Percentiles rank a stretch among this genome's conserved stretches.
phyloP scores from a whole-genome alignment of 23 tunicate genomes.

The Ciona savignyi region DNA sequence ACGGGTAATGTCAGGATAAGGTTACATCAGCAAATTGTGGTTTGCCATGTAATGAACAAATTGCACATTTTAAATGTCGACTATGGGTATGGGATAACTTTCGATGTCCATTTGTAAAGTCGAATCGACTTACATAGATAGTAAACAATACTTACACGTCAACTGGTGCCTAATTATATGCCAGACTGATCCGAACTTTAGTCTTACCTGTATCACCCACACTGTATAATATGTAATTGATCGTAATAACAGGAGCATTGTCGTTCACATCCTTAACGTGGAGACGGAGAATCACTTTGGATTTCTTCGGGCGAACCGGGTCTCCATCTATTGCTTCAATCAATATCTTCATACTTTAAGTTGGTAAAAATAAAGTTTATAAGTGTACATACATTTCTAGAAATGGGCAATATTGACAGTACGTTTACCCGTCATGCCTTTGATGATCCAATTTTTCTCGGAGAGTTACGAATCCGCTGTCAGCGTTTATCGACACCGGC shows the following conservation, averaged over 20 bases:
- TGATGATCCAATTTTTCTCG: conserved; percentile 52
- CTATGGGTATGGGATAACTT: too few relatives aligned
- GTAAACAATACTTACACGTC: too few relatives aligned
- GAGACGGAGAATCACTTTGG: conserved; percentile 26
- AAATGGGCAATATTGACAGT: not conserved
- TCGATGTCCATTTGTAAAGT: too few relatives aligned
- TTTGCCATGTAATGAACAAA: too few relatives aligned
- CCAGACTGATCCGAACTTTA: too few relatives aligned
- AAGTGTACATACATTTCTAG: not conserved
- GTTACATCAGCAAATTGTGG: too few relatives aligned
- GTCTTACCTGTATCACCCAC: conserved; percentile 42
- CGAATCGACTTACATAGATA: too few relatives aligned
- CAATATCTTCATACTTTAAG: conserved; percentile 31
- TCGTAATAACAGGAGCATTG: conserved; percentile 55
- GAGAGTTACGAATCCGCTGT: conserved; percentile 46
- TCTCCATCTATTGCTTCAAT: conserved; percentile 65
- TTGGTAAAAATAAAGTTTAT: not conserved
- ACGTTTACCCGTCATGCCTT: conserved; percentile 1
- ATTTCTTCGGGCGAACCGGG: conserved; percentile 19
- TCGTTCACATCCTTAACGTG: conserved; percentile 69
- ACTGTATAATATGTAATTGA: conserved; percentile 28
- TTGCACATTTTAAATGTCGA: too few relatives aligned
- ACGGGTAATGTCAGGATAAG: too few relatives aligned
- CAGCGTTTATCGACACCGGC: conserved; percentile 39
- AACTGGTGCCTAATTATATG: too few relatives aligned